A percentile compares a stretch with the other conserved stretches of the same genome.
These are phyloP conservation scores for Aspiorhynchus laticeps DNA, from an alignment of 2,113 vertebrate species.

Conservation along the genomic window DNA sequence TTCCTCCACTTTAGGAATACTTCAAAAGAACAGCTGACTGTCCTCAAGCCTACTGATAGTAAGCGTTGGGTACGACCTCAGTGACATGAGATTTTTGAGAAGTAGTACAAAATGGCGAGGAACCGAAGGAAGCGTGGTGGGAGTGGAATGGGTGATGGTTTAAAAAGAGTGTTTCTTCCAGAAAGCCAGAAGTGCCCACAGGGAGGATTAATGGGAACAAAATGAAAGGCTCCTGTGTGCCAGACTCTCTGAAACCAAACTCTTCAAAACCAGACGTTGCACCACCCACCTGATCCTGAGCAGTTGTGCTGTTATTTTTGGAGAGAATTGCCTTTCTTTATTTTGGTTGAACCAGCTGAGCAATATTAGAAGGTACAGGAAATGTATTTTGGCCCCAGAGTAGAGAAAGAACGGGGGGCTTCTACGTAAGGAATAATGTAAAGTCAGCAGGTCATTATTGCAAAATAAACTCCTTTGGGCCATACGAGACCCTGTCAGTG, in stretches of 20 bases:
- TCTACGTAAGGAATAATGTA: background rate
- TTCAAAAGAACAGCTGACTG: background rate
- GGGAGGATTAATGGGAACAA: constrained; percentile 52
- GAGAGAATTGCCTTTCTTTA: constrained; percentile 51
- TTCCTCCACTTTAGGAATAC: constrained; percentile 13
- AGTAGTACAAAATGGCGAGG: background rate
- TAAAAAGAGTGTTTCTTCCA: background rate
- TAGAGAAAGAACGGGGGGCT: background rate
- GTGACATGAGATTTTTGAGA: constrained; percentile 5
- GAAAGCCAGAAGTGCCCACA: constrained; percentile 36
- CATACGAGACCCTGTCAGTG: background rate
- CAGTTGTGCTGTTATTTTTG: constrained; percentile 57
- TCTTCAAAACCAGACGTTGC: constrained; percentile 33
- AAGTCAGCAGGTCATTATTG: background rate
- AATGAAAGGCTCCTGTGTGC: constrained; percentile 35
- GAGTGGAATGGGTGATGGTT: background rate
- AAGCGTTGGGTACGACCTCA: background rate
- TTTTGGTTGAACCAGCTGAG: constrained; percentile 55
- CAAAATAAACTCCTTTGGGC: background rate
- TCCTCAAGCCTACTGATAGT: background rate
- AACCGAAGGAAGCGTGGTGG: background rate
- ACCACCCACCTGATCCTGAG: constrained; percentile 18
- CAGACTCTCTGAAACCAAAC: constrained; percentile 47
- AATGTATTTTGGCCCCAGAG: constrained; percentile 35
- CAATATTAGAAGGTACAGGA: constrained; percentile 47